A percentile compares a stretch with the other conserved stretches of the same genome.
phyloP scores from a whole-genome alignment of 2,113 vertebrate genomes.

The Silurus asotus region DNA sequence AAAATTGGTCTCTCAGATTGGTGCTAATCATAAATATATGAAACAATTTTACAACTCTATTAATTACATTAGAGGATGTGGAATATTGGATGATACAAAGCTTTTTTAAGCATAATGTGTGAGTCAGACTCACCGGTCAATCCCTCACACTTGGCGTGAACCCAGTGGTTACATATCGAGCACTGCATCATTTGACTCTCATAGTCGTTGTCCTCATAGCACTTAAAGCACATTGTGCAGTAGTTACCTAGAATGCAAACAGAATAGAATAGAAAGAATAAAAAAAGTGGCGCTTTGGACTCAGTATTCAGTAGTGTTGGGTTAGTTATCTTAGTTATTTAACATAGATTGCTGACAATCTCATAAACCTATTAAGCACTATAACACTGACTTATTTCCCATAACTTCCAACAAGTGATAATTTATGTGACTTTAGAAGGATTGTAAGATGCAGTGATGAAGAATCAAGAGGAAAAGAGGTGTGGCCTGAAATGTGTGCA shows the following conservation, averaged over 20 bases:
- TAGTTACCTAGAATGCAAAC: conserved; percentile 78
- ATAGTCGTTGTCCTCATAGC: conserved; percentile 90
- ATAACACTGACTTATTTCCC: not conserved
- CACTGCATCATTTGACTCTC: conserved; percentile 96
- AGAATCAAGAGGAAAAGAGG: not conserved
- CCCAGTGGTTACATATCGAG: conserved; percentile 89
- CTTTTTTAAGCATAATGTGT: not conserved
- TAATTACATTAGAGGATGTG: not conserved
- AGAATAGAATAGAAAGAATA: not conserved
- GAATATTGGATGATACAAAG: not conserved
- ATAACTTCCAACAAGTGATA: not conserved
- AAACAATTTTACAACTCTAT: not conserved
- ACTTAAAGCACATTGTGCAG: conserved; percentile 90
- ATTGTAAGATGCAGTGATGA: not conserved
- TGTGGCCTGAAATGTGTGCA: not conserved
- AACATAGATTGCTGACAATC: too few species aligned
- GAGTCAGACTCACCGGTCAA: conserved; percentile 74
- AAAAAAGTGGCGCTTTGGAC: not conserved
- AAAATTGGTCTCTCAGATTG: not conserved
- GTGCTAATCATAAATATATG: not conserved
- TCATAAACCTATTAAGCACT: too few species aligned
- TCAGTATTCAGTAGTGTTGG: not conserved
- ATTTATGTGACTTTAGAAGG: not conserved
- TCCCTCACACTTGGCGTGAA: conserved; percentile 89
- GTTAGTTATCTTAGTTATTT: not conserved